Conservation (phyloP, 2,797 vertebrate genomes). For the Pterois miles region DNA sequence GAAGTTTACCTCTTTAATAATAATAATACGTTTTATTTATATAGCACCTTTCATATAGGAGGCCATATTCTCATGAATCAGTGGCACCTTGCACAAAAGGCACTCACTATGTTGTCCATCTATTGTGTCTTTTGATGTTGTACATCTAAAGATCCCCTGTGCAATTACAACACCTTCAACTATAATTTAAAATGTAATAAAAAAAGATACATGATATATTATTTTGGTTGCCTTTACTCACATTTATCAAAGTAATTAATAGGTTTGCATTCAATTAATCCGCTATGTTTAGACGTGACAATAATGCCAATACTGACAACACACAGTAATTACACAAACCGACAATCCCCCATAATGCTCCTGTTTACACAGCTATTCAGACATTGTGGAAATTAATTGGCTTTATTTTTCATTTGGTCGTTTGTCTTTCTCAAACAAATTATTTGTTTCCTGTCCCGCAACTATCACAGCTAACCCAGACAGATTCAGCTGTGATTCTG, state of each 20-base stretch:
- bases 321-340: conserved; percentile 33
- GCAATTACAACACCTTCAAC: not conserved
- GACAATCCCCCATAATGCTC: conserved; percentile 24
- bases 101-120: not conserved
- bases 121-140: not conserved
- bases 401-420: conserved; percentile 20
- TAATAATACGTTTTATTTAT: not conserved
- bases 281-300: not conserved
- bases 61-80: not conserved
- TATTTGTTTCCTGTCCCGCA: conserved; percentile 1
- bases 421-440: conserved; percentile 34
- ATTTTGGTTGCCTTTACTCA: not conserved
- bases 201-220: not conserved
- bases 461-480: conserved; percentile 9
- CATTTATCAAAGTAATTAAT: not conserved
- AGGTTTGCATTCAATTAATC: not conserved
- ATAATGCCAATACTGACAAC: conserved; percentile 5
- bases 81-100: not conserved
- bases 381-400: conserved; percentile 35
- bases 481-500: not conserved
- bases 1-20: not conserved
- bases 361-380: conserved; percentile 34
- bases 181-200: not conserved
- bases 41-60: not conserved
- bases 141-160: not conserved